Conservation (phyloP, 2,797 vertebrate species). For the Liasis olivaceus region DNA sequence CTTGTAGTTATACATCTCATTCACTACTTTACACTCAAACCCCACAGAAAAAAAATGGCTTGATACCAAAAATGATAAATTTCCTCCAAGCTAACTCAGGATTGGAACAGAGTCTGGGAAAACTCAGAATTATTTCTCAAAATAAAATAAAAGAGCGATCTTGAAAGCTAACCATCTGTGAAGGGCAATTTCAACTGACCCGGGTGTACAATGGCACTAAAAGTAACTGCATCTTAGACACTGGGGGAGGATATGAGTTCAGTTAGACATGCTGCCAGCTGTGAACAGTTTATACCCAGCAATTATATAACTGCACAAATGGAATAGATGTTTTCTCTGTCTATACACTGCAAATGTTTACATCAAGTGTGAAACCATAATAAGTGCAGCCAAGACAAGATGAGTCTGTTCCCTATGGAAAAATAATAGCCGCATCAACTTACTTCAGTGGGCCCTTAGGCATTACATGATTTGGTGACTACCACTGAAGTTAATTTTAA, state of each 20-base stretch:
- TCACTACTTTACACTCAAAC: background rate
- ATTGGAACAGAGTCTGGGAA: slow-evolving; percentile 28
- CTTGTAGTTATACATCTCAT: background rate
- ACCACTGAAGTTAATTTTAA: slow-evolving; percentile 34
- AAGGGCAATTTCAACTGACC: slow-evolving; percentile 54
- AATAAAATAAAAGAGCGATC: slow-evolving; percentile 42
- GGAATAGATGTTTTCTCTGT: slow-evolving; percentile 8
- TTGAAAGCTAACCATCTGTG: slow-evolving; percentile 52
- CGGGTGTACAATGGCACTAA: slow-evolving; percentile 49
- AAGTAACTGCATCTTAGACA: slow-evolving; percentile 50
- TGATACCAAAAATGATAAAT: slow-evolving; percentile 35
- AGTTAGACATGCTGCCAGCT: slow-evolving; percentile 30
- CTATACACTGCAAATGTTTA: slow-evolving; percentile 45
- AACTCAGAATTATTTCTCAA: slow-evolving; percentile 42
- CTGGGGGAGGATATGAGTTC: slow-evolving; percentile 24
- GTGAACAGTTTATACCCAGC: slow-evolving; percentile 40
- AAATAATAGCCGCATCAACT: slow-evolving; percentile 44
- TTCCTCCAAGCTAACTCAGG: background rate
- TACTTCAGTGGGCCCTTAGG: slow-evolving; percentile 28
- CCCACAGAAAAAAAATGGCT: background rate
- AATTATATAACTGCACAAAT: slow-evolving; percentile 31
- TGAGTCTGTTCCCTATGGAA: slow-evolving; percentile 20
- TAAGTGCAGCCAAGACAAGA: slow-evolving; percentile 27
- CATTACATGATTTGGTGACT: slow-evolving; percentile 1
- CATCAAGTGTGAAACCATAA: slow-evolving; percentile 14